A percentile compares a stretch with the other conserved stretches of the same genome.
Evolutionary conservation across 1,140 invertebrate genomes (phyloP).

Genomic region (Drosophila carrolli): DNA sequence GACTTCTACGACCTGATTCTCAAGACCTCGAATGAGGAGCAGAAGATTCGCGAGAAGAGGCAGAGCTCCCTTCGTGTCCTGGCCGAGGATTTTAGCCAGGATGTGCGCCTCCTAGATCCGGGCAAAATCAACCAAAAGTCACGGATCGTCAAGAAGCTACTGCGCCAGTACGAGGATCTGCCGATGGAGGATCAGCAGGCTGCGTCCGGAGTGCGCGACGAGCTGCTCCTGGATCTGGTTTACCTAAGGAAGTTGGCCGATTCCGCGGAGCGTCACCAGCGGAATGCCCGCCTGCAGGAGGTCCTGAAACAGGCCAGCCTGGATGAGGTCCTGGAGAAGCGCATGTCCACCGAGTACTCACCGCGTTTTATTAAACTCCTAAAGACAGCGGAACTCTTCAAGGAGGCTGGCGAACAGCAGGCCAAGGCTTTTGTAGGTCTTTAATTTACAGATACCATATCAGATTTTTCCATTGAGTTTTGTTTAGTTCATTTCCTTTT

Average conservation of each 20-base stretch:
- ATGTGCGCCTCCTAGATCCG: conserved; percentile 45
- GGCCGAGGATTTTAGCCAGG: conserved; percentile 41
- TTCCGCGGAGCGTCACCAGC: conserved; percentile 22
- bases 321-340: background rate
- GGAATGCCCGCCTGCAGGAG: conserved; percentile 33
- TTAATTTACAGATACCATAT: background rate
- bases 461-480: background rate
- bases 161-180: conserved; percentile 66
- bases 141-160: conserved; percentile 67
- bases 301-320: conserved; percentile 22
- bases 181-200: conserved; percentile 59
- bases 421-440: conserved; percentile 46
- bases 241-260: conserved; percentile 62
- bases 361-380: conserved; percentile 62
- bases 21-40: conserved; percentile 44
- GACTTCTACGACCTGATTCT: conserved; percentile 72
- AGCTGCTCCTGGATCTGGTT: conserved; percentile 63
- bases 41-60: conserved; percentile 62
- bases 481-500: conserved; percentile 3
- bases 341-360: conserved; percentile 33
- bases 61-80: conserved; percentile 26
- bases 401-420: conserved; percentile 52
- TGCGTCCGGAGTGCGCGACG: conserved; percentile 42
- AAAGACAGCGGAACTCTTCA: conserved; percentile 64
- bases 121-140: conserved; percentile 62